Percentiles rank a stretch among this genome's conserved stretches.
Conservation (phyloP, 2,888 invertebrate species). For the Automeris io region DNA sequence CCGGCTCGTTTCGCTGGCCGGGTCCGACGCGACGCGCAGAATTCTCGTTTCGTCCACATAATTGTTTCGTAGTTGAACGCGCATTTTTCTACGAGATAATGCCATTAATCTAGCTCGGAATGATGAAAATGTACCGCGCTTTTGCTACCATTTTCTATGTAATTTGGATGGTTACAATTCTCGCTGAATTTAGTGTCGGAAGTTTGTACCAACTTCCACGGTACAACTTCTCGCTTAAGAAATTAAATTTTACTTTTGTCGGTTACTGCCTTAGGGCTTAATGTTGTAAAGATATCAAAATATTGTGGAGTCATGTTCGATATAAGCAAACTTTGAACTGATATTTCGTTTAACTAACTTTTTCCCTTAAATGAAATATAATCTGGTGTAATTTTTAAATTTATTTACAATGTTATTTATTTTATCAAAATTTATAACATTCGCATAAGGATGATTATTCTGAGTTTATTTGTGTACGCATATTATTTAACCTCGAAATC, state of each 20-base stretch:
- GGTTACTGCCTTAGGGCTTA: neutral
- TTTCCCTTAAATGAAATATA: too few species aligned
- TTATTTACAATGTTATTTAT: too few species aligned
- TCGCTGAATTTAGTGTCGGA: constrained; percentile 28
- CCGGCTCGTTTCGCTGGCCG: constrained; percentile 38
- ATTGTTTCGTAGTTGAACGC: constrained; percentile 51
- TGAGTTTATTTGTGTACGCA: too few species aligned
- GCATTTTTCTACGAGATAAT: constrained; percentile 63
- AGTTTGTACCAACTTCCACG: constrained; percentile 26
- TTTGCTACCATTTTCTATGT: constrained; percentile 30
- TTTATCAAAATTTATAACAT: too few species aligned
- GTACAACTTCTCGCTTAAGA: constrained; percentile 31
- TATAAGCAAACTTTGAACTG: too few species aligned
- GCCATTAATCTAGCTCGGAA: constrained; percentile 53
- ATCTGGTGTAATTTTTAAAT: too few species aligned
- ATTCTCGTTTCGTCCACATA: constrained; percentile 36
- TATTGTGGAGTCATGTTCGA: too few species aligned
- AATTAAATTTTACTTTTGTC: constrained; percentile 38
- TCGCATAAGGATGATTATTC: too few species aligned
- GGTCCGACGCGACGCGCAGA: constrained; percentile 26
- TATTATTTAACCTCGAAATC: too few species aligned
- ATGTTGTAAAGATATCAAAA: too few species aligned
- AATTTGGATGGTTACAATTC: constrained; percentile 45
- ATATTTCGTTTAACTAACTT: too few species aligned
- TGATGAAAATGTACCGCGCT: constrained; percentile 58